A percentile compares a stretch with the other conserved stretches of the same genome.
These are phyloP conservation scores for Tenthredo amoena DNA, from an alignment of 2,888 invertebrate genomes.

Conservation along the genomic window DNA sequence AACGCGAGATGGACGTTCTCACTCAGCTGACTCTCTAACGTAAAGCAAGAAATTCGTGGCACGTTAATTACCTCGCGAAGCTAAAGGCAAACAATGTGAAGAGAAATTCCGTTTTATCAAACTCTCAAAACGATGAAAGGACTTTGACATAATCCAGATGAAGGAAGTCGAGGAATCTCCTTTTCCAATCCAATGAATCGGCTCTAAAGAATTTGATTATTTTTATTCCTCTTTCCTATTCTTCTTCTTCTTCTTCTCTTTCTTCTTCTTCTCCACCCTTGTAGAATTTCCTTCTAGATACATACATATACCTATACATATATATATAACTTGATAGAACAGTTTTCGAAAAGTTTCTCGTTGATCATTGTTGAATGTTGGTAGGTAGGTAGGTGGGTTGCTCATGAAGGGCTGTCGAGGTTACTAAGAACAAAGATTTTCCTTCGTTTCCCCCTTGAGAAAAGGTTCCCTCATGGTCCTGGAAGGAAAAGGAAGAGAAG, in stretches of 20 bases:
- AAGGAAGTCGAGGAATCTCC: not conserved
- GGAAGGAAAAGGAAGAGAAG: not conserved
- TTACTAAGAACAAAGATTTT: constrained; percentile 9
- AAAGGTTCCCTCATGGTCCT: not conserved
- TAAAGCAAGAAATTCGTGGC: constrained; percentile 33
- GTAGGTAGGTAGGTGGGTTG: not conserved
- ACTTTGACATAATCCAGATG: constrained; percentile 15
- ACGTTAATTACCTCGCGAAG: constrained; percentile 29
- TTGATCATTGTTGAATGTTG: constrained; percentile 8
- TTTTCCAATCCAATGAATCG: constrained; percentile 17
- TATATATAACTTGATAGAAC: not conserved
- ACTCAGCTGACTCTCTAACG: not conserved
- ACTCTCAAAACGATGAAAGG: constrained; percentile 9
- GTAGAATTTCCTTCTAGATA: not conserved
- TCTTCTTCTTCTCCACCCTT: not conserved
- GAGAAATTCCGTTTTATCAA: constrained; percentile 35
- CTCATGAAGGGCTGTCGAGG: constrained; percentile 11
- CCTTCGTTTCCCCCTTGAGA: not conserved
- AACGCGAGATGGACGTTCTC: not conserved
- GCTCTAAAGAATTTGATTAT: not conserved
- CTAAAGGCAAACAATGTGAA: not conserved
- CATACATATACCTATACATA: not conserved
- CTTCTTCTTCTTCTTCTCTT: not conserved
- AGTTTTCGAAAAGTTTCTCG: constrained; percentile 1
- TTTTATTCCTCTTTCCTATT: not conserved